Conservation (phyloP, 1,140 invertebrate species). For the Copidosoma floridanum region DNA sequence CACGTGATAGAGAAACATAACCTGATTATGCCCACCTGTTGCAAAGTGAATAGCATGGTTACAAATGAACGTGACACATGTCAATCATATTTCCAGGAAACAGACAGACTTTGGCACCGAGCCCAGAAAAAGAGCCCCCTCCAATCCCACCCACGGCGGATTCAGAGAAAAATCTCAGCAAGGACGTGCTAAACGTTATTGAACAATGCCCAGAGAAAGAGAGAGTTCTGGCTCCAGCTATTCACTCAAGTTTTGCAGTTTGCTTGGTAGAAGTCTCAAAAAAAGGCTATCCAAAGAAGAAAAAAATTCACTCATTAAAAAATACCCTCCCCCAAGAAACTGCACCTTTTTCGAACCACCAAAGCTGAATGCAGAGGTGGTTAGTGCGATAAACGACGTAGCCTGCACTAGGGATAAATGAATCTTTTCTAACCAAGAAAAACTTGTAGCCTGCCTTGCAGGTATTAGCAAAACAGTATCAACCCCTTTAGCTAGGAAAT, state of each 20-base stretch:
- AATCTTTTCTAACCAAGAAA: too few species aligned
- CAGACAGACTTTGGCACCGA: too few species aligned
- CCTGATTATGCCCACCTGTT: too few species aligned
- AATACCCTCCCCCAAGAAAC: not conserved
- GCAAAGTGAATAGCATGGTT: too few species aligned
- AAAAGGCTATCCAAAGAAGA: not conserved
- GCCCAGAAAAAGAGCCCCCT: not conserved
- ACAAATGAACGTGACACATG: too few species aligned
- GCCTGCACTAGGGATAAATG: too few species aligned
- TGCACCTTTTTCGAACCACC: not conserved
- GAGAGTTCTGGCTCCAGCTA: not conserved
- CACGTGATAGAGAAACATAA: too few species aligned
- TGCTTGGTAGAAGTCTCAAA: not conserved
- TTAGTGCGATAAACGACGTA: not conserved
- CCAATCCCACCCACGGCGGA: not conserved
- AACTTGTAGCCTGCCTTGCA: too few species aligned
- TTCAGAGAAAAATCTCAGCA: not conserved
- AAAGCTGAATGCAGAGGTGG: not conserved
- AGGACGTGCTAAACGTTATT: not conserved
- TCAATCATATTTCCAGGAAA: too few species aligned
- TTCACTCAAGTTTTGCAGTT: not conserved
- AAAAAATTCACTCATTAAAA: not conserved
- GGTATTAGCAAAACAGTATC: too few species aligned
- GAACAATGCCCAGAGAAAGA: not conserved
- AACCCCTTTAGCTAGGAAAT: too few species aligned